These are phyloP conservation scores for Hypomecis punctinalis DNA, from an alignment of 2,888 invertebrate genomes.

Conservation along the genomic window DNA sequence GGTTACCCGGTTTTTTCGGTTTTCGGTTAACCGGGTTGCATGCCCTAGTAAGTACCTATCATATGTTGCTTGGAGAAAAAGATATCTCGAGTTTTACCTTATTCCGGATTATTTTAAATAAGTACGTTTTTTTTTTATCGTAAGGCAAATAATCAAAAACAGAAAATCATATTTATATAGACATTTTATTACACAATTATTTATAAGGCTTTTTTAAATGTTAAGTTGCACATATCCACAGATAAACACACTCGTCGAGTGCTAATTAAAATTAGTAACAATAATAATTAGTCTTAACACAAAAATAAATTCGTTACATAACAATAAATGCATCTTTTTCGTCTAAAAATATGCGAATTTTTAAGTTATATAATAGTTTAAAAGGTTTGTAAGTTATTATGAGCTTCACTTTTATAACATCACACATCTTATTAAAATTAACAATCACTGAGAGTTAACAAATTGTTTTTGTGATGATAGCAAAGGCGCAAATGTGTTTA, in stretches of 20 bases:
- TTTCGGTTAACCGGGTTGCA: no score
- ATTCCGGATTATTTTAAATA: not conserved
- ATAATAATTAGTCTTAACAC: slow-evolving; percentile 51
- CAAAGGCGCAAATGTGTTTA: no score
- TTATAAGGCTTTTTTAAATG: slow-evolving; percentile 60
- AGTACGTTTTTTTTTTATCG: not conserved
- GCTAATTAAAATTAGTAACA: slow-evolving; percentile 36
- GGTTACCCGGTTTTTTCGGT: no score
- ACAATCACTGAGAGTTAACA: not conserved
- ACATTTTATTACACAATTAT: slow-evolving; percentile 40
- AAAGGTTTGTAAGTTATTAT: slow-evolving; percentile 24
- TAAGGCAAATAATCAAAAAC: not conserved
- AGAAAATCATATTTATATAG: slow-evolving; percentile 2
- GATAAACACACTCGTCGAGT: slow-evolving; percentile 56
- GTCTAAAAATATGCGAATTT: slow-evolving; percentile 47
- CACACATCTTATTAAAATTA: slow-evolving; percentile 6
- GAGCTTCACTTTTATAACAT: slow-evolving; percentile 29
- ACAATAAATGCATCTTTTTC: slow-evolving; percentile 75
- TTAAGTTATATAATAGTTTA: slow-evolving; percentile 26
- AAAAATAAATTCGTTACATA: slow-evolving; percentile 79
- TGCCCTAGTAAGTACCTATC: no score
- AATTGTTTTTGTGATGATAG: no score
- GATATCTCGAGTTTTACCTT: no score
- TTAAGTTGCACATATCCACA: slow-evolving; percentile 56
- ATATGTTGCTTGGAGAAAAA: no score